Conservation (phyloP, 1,140 invertebrate species). For the Holcopasites calliopsidis region DNA sequence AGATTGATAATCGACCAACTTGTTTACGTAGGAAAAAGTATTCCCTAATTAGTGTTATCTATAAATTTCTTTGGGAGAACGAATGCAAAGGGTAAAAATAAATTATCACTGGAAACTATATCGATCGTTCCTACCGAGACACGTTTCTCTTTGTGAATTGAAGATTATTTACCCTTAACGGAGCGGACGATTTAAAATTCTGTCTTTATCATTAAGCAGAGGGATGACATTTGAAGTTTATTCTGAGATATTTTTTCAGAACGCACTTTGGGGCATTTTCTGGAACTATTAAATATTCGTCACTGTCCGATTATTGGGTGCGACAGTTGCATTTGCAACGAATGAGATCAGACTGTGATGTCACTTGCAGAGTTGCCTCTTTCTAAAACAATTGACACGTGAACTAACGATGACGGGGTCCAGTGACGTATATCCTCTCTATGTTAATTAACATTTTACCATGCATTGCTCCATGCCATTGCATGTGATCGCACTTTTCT, state of each 20-base stretch:
- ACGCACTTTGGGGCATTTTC: no score
- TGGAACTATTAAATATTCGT: no score
- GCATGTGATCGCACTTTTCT: slow-evolving; percentile 9
- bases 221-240: no score
- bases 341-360: slow-evolving; percentile 36
- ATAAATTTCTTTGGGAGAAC: no score
- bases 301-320: neutral
- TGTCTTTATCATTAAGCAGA: no score
- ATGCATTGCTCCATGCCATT: neutral
- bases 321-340: neutral
- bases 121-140: neutral
- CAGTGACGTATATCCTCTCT: neutral
- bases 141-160: no score
- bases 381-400: slow-evolving; percentile 19
- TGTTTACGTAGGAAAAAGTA: neutral
- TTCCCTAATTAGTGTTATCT: neutral
- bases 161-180: no score
- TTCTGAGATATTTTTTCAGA: no score
- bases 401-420: slow-evolving; percentile 32
- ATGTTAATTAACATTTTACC: slow-evolving; percentile 2
- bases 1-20: neutral
- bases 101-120: no score
- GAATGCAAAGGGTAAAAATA: no score
- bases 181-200: no score
- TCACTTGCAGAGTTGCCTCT: slow-evolving; percentile 7